Evolutionary conservation across 92 coral and sea anemone species (phyloP), one percentile per base, ranked within the genome.

Genomic region (Scolanthus callimorphus): DNA sequence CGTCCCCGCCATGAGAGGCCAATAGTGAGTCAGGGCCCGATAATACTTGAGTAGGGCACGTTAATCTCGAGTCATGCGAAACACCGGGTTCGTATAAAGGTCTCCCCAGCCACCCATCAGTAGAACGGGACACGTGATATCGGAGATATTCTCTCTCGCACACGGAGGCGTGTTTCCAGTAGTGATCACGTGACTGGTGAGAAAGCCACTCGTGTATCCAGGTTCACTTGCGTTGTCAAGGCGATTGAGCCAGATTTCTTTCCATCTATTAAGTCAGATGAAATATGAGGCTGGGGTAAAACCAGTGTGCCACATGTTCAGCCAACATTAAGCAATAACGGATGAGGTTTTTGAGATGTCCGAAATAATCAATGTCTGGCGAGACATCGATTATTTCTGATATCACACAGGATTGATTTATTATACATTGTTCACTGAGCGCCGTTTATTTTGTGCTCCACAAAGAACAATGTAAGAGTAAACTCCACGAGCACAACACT

Each of bases 71-170:
- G 67, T 79, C 90, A 86, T 82, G 24, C 85, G 85, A 51, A 86
- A 82, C 23, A 82, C 59, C 2, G 90, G 48, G 24, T 81, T 81
- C 4, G 63, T 58, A 70, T 77, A 86, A 27, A 74, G 34, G 26
- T 86, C 95, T 8, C 74, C 48, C 77, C 88, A 86, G 25, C 95
- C 95, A 0, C 95, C 95, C 17, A 86, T 67, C 15, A 82, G 76
- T 17, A 76, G 76, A 43, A 86, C 77, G 0, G 82, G 89, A 12
- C 95, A 81, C 28, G 44, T 43, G 55, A 86, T 47, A 30, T 57
- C 62, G 55, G 78, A 6, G 60, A 74, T 81, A 61, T 86, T 79
- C 50, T n/a, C n/a, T n/a, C n/a, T 76, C 95, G 29, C 82, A 54
- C 10, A 81, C 59, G 15, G 95, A 86, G 4, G 70, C 95, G 27